phyloP scores from a whole-genome alignment of 1,140 invertebrate species.

The Hydropsyche tenuis region DNA sequence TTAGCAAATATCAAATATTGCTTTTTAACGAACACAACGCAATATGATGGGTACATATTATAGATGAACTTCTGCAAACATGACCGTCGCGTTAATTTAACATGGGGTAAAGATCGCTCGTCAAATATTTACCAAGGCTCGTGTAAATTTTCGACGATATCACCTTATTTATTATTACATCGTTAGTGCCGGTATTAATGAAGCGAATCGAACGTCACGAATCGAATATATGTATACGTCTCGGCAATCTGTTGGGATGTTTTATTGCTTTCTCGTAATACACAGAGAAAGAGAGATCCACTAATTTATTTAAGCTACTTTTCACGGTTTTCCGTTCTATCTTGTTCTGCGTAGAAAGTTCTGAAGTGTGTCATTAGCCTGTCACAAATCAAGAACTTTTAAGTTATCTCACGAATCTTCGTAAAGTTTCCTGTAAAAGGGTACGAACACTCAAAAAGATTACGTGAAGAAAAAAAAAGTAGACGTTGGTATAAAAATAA shows the following conservation, averaged over 20 bases:
- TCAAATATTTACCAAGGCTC: constrained; percentile 23
- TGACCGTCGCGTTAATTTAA: constrained; percentile 22
- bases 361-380: constrained; percentile 40
- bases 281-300: not conserved
- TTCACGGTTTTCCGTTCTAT: constrained; percentile 28
- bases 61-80: not conserved
- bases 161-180: not conserved
- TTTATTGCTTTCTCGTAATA: constrained; percentile 12
- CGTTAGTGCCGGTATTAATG: not conserved
- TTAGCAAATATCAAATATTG: constrained; percentile 33
- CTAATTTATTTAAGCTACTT: constrained; percentile 37
- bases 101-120: constrained; percentile 10
- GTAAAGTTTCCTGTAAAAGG: constrained; percentile 25
- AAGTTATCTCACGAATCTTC: constrained; percentile 27
- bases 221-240: not conserved
- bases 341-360: constrained; percentile 28
- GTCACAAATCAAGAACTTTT: constrained; percentile 40
- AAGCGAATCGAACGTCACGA: not conserved
- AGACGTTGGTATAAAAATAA: not conserved
- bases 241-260: not conserved
- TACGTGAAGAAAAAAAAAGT: not conserved
- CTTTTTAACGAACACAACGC: constrained; percentile 25
- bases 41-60: not conserved
- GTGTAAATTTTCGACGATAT: constrained; percentile 10
- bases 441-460: constrained; percentile 4